These are phyloP conservation scores for Motacilla alba DNA, from an alignment of 2,113 vertebrate species.

Conservation along the genomic window DNA sequence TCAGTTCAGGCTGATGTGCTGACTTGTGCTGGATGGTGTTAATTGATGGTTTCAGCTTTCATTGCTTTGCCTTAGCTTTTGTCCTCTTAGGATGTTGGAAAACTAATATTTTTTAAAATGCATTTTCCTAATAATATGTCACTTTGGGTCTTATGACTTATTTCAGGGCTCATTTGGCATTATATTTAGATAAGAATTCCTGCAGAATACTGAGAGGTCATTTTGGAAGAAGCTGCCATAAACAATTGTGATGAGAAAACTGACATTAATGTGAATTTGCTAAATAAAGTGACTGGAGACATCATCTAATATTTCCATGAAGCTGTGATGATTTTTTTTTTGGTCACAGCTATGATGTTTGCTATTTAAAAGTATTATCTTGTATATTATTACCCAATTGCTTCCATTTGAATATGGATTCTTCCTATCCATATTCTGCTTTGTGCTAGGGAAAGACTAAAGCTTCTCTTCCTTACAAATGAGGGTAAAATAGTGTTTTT, in stretches of 20 bases:
- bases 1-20: background rate
- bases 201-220: background rate
- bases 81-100: background rate
- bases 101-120: background rate
- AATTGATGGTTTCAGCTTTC: background rate
- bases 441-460: background rate
- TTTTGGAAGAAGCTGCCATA: background rate
- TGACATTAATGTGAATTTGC: background rate
- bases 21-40: background rate
- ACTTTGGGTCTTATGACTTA: background rate
- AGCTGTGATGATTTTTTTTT: background rate
- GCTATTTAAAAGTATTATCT: background rate
- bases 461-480: background rate
- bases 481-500: background rate
- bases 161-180: background rate
- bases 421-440: background rate
- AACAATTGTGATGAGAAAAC: background rate
- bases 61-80: background rate
- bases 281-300: background rate
- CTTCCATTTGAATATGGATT: background rate
- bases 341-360: background rate
- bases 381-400: background rate
- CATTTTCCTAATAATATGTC: background rate
- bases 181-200: background rate
- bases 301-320: background rate